Evolutionary conservation across 2,113 vertebrate genomes (phyloP).

Genomic region (Drymodes brunneopygia): DNA sequence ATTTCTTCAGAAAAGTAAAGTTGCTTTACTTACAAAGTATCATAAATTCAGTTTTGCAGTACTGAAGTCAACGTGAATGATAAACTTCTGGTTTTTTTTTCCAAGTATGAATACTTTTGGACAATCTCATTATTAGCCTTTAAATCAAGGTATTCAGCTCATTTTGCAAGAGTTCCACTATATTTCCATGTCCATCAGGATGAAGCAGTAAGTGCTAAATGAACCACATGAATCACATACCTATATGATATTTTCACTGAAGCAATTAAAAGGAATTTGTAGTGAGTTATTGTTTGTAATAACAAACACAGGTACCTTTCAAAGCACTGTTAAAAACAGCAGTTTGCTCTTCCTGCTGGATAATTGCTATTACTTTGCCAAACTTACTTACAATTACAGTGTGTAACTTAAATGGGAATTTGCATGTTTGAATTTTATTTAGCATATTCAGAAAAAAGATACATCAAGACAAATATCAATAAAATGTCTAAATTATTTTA

Average conservation of each 20-base stretch:
- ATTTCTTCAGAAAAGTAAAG: neutral
- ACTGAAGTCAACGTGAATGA: neutral
- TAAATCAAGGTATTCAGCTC: neutral
- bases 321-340: neutral
- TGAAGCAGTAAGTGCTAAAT: neutral
- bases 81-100: neutral
- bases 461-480: neutral
- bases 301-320: neutral
- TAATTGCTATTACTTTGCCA: neutral
- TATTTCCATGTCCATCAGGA: neutral
- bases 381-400: neutral
- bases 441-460: neutral
- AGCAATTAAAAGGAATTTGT: neutral
- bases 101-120: neutral
- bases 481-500: neutral
- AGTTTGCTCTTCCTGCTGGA: neutral
- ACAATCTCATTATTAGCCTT: neutral
- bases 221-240: neutral
- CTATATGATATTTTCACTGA: neutral
- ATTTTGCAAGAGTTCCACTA: neutral
- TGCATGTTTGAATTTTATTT: neutral
- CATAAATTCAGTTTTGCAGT: neutral
- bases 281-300: neutral
- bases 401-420: neutral
- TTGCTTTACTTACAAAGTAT: neutral